Conservation (phyloP, 1,140 invertebrate genomes). For the Pygmarrhopalites habei region DNA sequence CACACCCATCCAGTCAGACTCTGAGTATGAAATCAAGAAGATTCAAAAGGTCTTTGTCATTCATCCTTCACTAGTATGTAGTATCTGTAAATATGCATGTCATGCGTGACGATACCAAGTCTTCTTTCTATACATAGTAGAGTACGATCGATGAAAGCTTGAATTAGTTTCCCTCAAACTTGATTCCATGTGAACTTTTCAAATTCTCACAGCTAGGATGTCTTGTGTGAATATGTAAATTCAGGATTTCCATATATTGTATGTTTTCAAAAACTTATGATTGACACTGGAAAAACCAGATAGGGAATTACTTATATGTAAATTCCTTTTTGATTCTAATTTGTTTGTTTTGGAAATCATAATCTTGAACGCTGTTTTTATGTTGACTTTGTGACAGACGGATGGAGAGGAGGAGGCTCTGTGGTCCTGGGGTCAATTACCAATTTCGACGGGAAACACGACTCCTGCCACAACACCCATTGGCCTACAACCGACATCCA, state of each 20-base stretch:
- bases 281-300: too few species aligned
- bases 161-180: too few species aligned
- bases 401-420: constrained; percentile 37
- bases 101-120: too few species aligned
- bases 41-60: constrained; percentile 25
- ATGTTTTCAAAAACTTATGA: too few species aligned
- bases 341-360: background rate
- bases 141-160: too few species aligned
- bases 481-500: background rate
- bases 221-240: too few species aligned
- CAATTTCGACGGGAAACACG: constrained; percentile 47
- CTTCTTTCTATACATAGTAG: too few species aligned
- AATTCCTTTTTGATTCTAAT: background rate
- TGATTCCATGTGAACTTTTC: too few species aligned
- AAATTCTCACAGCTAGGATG: too few species aligned
- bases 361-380: background rate
- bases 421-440: constrained; percentile 97
- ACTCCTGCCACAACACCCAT: constrained; percentile 35
- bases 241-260: too few species aligned
- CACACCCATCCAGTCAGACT: constrained; percentile 84
- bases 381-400: constrained; percentile 6
- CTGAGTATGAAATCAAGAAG: constrained; percentile 71
- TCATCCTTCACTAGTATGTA: background rate
- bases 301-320: too few species aligned
- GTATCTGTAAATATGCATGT: too few species aligned